These are phyloP conservation scores for Eciton burchellii DNA, from an alignment of 1,140 invertebrate species.

Conservation along the genomic window DNA sequence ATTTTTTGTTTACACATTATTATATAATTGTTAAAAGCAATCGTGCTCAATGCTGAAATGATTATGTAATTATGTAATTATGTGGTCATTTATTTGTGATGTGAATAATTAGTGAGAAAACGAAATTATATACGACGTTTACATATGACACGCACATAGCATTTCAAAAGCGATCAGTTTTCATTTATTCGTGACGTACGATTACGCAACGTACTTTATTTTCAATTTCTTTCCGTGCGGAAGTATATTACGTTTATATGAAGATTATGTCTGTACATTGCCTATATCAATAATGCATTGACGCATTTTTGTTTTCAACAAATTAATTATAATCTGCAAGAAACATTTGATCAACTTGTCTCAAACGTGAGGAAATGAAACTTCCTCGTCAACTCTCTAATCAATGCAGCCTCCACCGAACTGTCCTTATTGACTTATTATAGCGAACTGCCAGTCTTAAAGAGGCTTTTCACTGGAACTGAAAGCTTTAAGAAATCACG, in stretches of 20 bases:
- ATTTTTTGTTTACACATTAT: neutral
- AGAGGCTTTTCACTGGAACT: conserved; percentile 19
- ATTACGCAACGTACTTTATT: neutral
- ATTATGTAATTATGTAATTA: neutral
- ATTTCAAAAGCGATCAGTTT: neutral
- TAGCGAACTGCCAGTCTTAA: neutral
- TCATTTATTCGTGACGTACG: neutral
- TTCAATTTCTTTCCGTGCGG: neutral
- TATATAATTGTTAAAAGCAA: neutral
- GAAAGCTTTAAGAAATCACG: neutral
- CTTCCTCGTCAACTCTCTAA: conserved; percentile 9
- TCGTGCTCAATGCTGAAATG: neutral
- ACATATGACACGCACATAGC: neutral
- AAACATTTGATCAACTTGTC: neutral
- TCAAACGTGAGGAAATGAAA: conserved; percentile 31
- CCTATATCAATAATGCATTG: neutral
- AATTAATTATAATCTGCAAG: conserved; percentile 35
- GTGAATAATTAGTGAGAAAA: no score
- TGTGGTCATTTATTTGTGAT: no score
- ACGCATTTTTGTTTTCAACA: neutral
- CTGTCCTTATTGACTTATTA: neutral
- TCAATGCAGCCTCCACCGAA: neutral
- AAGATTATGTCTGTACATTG: no score
- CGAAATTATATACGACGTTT: neutral
- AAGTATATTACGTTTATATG: neutral